Evolutionary conservation across 2,113 vertebrate genomes (phyloP).

Genomic region (Xenopus laevis): DNA sequence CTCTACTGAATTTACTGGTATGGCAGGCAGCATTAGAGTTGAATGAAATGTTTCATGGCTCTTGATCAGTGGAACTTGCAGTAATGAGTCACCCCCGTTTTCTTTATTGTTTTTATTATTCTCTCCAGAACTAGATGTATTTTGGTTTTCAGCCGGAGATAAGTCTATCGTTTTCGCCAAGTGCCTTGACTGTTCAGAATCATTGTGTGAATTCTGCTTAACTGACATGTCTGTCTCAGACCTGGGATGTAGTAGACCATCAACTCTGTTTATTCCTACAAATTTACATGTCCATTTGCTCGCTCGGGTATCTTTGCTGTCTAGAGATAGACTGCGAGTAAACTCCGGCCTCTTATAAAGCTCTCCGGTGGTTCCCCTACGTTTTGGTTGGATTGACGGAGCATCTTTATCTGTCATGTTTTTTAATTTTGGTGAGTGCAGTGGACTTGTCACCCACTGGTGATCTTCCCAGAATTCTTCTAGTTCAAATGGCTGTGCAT

Average conservation of each 20-base stretch:
- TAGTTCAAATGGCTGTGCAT: slow-evolving; percentile 76
- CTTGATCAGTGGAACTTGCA: background rate
- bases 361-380: slow-evolving; percentile 49
- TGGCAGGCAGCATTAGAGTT: background rate
- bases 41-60: background rate
- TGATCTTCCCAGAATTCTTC: slow-evolving; percentile 93
- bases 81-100: background rate
- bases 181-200: background rate
- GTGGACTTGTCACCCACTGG: slow-evolving; percentile 94
- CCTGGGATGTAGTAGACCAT: slow-evolving; percentile 40
- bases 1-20: background rate
- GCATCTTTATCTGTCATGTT: slow-evolving; percentile 61
- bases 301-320: slow-evolving; percentile 61
- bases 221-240: slow-evolving; percentile 45
- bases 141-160: background rate
- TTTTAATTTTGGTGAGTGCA: slow-evolving; percentile 86
- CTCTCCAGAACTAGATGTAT: background rate
- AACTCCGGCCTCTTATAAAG: slow-evolving; percentile 64
- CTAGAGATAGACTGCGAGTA: slow-evolving; percentile 70
- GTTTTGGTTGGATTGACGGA: slow-evolving; percentile 49
- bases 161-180: background rate
- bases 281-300: slow-evolving; percentile 59
- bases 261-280: slow-evolving; percentile 53
- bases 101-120: background rate
- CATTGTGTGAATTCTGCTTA: background rate